Conservation (phyloP, 2,888 invertebrate species). For the Geotrupes spiniger region DNA sequence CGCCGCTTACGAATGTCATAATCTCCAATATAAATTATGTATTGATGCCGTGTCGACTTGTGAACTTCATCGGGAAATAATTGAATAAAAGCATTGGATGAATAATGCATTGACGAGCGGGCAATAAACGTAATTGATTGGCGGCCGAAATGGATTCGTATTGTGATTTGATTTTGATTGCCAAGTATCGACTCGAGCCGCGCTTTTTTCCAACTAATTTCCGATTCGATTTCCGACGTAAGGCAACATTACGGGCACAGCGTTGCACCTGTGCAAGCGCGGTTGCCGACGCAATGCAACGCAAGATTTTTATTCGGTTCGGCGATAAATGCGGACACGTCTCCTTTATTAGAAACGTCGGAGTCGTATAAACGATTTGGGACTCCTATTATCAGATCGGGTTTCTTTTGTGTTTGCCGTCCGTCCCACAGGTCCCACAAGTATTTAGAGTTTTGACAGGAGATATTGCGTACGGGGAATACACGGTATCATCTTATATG, state of each 20-base stretch:
- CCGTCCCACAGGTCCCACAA: slow-evolving; percentile 31
- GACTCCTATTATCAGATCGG: slow-evolving; percentile 31
- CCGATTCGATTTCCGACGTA: not conserved
- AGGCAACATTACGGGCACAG: too few species aligned
- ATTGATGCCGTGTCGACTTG: slow-evolving; percentile 1
- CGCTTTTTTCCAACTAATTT: not conserved
- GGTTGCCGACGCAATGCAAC: not conserved
- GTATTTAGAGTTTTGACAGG: slow-evolving; percentile 36
- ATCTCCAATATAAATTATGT: slow-evolving; percentile 1
- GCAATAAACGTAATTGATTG: slow-evolving; percentile 6
- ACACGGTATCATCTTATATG: slow-evolving; percentile 15
- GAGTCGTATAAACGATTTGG: slow-evolving; percentile 14
- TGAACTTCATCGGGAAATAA: slow-evolving; percentile 5
- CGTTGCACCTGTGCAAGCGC: not conserved
- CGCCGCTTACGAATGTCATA: not conserved
- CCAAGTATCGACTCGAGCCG: not conserved
- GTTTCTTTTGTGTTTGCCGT: slow-evolving; percentile 33
- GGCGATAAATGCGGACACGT: not conserved
- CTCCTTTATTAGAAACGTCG: too few species aligned
- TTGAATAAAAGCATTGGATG: slow-evolving; percentile 6
- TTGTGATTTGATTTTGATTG: slow-evolving; percentile 4
- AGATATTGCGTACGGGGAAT: slow-evolving; percentile 26
- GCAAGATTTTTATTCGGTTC: not conserved
- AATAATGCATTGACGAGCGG: slow-evolving; percentile 4
- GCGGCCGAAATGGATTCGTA: slow-evolving; percentile 2